phyloP scores from a whole-genome alignment of 2,113 vertebrate species.

The Mirounga angustirostris region DNA sequence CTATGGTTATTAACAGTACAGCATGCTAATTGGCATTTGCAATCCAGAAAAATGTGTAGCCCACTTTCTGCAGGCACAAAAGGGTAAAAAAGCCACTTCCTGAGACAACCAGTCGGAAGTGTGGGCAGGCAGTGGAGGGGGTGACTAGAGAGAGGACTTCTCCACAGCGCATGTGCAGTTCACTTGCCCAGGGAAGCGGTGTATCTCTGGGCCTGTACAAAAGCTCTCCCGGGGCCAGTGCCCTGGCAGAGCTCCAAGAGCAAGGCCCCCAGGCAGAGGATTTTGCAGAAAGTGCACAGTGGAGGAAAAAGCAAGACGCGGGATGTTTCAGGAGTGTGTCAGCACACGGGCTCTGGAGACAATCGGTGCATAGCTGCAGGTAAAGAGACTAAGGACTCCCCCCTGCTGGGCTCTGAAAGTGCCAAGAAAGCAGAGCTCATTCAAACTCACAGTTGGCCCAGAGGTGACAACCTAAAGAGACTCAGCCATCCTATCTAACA shows the following conservation, averaged over 20 bases:
- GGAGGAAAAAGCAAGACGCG: neutral
- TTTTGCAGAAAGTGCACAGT: no score
- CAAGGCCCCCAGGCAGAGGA: neutral
- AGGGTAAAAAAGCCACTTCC: neutral
- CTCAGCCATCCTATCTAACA: neutral
- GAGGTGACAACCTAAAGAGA: no score
- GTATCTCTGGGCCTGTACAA: neutral
- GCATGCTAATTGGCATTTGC: neutral
- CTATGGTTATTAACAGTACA: neutral
- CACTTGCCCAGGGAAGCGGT: neutral
- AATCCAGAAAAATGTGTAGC: neutral
- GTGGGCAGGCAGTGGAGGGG: neutral
- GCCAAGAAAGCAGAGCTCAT: neutral
- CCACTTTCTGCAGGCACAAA: neutral
- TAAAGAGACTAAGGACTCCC: no score
- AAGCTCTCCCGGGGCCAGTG: rapidly evolving
- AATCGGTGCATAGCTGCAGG: rapidly evolving
- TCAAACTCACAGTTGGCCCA: neutral
- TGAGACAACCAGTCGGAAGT: neutral
- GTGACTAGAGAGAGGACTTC: rapidly evolving
- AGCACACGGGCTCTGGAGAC: neutral
- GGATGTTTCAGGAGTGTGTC: rapidly evolving
- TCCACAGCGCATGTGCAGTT: neutral
- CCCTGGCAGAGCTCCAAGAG: neutral
- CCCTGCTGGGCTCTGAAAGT: neutral